A percentile compares a stretch with the other conserved stretches of the same genome.
phyloP scores from a whole-genome alignment of 2,888 invertebrate genomes.

The Athalia cordata region DNA sequence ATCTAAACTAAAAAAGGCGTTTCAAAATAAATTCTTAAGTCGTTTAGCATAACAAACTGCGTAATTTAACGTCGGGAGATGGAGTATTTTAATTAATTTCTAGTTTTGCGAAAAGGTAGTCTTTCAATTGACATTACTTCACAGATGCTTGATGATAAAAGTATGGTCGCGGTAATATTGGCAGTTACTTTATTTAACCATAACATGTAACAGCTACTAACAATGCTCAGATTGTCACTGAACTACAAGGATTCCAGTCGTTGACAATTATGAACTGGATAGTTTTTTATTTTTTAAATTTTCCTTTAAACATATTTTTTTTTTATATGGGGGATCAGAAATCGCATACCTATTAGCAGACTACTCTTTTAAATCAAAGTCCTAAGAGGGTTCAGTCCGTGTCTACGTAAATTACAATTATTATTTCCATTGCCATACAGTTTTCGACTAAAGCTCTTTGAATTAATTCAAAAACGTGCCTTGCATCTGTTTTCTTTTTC shows the following conservation, averaged over 20 bases:
- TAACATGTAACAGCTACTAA: constrained; percentile 2
- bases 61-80: constrained; percentile 63
- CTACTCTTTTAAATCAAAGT: too few relatives aligned
- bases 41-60: constrained; percentile 60
- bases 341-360: too few relatives aligned
- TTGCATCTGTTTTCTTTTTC: constrained; percentile 71
- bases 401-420: neutral
- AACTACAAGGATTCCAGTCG: neutral
- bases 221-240: neutral
- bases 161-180: neutral
- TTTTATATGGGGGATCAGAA: too few relatives aligned
- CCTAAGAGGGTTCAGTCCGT: too few relatives aligned
- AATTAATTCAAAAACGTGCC: constrained; percentile 71
- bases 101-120: constrained; percentile 4
- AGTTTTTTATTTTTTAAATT: neutral
- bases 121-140: constrained; percentile 22
- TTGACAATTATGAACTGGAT: neutral
- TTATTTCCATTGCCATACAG: neutral
- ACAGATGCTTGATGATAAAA: constrained; percentile 26
- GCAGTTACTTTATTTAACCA: neutral
- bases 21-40: constrained; percentile 66
- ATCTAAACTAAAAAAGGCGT: neutral
- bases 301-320: neutral
- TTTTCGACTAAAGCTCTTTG: constrained; percentile 24
- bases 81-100: constrained; percentile 49